Evolutionary conservation across 2,797 vertebrate genomes (phyloP).

Genomic region (Rhynchotus rufescens): DNA sequence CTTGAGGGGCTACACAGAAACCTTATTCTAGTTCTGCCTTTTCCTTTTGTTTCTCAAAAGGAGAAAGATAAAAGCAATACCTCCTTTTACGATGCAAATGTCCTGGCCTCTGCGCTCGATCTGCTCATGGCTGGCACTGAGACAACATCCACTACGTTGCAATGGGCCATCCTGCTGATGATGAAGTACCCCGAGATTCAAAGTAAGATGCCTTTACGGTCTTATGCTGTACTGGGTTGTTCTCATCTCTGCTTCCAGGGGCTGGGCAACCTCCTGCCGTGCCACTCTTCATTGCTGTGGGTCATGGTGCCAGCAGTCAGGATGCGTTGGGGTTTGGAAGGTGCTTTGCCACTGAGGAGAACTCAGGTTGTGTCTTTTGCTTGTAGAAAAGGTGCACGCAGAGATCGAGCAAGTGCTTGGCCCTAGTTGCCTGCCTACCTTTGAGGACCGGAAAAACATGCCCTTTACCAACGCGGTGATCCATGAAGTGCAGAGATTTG

Average conservation of each 20-base stretch:
- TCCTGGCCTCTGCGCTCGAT: slow-evolving; percentile 31
- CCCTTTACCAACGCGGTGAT: slow-evolving; percentile 65
- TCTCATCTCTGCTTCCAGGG: neutral
- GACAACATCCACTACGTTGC: slow-evolving; percentile 72
- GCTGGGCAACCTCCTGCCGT: neutral
- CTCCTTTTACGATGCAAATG: slow-evolving; percentile 4
- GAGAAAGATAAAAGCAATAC: neutral
- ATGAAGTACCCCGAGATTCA: slow-evolving; percentile 68
- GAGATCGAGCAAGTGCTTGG: slow-evolving; percentile 56
- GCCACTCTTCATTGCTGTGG: neutral
- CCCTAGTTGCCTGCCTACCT: neutral
- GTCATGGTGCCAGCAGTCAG: neutral
- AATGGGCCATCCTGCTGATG: slow-evolving; percentile 77
- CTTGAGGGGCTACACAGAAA: neutral
- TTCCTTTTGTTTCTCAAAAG: neutral
- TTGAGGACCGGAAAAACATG: slow-evolving; percentile 42
- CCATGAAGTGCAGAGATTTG: slow-evolving; percentile 67
- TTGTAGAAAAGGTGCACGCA: slow-evolving; percentile 50
- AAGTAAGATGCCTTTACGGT: slow-evolving; percentile 24
- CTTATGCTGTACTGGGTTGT: neutral
- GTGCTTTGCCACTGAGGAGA: neutral
- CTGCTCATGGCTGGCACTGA: slow-evolving; percentile 77
- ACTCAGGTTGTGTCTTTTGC: neutral
- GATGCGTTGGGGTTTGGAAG: neutral
- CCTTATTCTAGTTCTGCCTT: neutral